phyloP scores from a whole-genome alignment of 2,797 vertebrate genomes.

The Hypotaenidia philippensis region DNA sequence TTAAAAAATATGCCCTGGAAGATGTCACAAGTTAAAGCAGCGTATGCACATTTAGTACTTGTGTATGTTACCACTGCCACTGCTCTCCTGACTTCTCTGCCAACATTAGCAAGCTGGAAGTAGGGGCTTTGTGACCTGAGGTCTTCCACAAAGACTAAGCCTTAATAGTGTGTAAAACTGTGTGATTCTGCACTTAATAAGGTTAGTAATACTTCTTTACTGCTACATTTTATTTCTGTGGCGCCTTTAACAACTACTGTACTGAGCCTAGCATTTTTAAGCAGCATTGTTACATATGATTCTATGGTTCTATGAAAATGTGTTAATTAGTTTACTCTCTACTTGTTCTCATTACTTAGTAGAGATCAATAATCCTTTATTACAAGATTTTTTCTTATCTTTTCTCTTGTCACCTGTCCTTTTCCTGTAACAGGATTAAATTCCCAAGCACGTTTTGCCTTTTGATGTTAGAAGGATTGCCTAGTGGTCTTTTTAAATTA shows the following conservation, averaged over 20 bases:
- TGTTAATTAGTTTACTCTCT: background rate
- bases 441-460: background rate
- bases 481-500: background rate
- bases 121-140: background rate
- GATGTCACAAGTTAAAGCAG: background rate
- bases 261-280: background rate
- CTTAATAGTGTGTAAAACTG: background rate
- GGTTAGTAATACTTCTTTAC: background rate
- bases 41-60: background rate
- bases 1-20: background rate
- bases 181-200: background rate
- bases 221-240: background rate
- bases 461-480: conserved; percentile 1
- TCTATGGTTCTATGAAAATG: background rate
- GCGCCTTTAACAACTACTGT: background rate
- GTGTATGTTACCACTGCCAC: background rate
- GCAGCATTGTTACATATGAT: background rate
- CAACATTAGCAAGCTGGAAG: background rate
- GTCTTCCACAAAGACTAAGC: background rate
- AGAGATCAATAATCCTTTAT: background rate
- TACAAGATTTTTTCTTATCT: background rate
- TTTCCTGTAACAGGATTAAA: conserved; percentile 2
- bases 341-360: background rate
- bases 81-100: background rate
- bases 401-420: background rate